Evolutionary conservation across 2,113 vertebrate genomes (phyloP).

Genomic region (Cheilinus undulatus): DNA sequence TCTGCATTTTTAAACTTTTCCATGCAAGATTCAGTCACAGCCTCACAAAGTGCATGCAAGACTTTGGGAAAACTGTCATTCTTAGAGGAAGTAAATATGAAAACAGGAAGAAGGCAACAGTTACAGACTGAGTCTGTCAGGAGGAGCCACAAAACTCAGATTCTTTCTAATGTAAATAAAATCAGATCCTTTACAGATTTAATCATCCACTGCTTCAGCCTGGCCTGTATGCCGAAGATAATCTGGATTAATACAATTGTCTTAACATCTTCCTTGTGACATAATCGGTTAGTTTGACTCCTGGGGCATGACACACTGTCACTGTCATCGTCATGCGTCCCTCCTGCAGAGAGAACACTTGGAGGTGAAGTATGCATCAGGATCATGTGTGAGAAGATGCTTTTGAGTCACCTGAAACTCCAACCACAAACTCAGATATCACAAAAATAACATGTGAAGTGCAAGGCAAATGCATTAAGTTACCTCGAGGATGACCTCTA

Average conservation of each 20-base stretch:
- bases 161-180: not conserved
- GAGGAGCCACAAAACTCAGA: slow-evolving; percentile 20
- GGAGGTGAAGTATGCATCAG: not conserved
- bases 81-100: slow-evolving; percentile 56
- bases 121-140: slow-evolving; percentile 29
- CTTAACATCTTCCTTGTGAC: not conserved
- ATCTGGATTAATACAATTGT: not conserved
- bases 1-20: slow-evolving; percentile 16
- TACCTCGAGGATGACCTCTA: too few species aligned
- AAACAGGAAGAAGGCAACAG: slow-evolving; percentile 68
- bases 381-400: not conserved
- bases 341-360: not conserved
- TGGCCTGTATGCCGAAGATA: not conserved
- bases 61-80: slow-evolving; percentile 51
- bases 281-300: slow-evolving; percentile 6
- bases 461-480: not conserved
- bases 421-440: not conserved
- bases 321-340: slow-evolving; percentile 2
- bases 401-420: not conserved
- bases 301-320: not conserved
- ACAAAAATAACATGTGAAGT: not conserved
- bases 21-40: slow-evolving; percentile 24
- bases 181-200: not conserved
- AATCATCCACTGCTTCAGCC: not conserved
- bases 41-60: not conserved